Evolutionary conservation across 1,140 invertebrate genomes (phyloP).

Genomic region (Hycleus phaleratus): DNA sequence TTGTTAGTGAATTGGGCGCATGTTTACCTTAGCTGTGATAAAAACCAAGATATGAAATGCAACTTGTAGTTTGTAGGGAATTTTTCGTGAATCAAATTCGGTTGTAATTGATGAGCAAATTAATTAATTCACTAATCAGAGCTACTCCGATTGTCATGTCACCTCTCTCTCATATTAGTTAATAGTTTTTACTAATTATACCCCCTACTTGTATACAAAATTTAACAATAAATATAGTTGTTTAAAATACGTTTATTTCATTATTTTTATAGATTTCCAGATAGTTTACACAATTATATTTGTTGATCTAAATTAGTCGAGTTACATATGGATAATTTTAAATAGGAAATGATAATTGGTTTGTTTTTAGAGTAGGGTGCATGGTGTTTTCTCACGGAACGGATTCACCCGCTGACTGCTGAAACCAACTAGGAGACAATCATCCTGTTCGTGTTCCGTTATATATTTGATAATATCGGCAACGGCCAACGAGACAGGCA

Average conservation of each 20-base stretch:
- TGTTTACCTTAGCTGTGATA: constrained; percentile 21
- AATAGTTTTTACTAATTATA: constrained; percentile 11
- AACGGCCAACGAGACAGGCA: constrained; percentile 79
- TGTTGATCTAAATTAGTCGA: neutral
- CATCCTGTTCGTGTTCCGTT: constrained; percentile 86
- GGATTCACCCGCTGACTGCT: constrained; percentile 95
- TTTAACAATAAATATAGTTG: constrained; percentile 18
- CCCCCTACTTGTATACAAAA: constrained; percentile 12
- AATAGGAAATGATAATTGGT: neutral
- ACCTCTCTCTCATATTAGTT: neutral
- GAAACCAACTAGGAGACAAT: constrained; percentile 92
- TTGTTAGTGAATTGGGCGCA: constrained; percentile 11
- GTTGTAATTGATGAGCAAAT: neutral
- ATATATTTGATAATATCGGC: constrained; percentile 92
- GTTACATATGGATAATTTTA: neutral
- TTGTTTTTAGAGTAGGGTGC: constrained; percentile 63
- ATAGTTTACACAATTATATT: neutral
- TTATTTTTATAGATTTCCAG: neutral
- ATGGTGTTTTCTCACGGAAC: constrained; percentile 93
- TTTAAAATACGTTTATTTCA: neutral
- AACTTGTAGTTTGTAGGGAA: neutral
- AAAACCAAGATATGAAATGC: constrained; percentile 1
- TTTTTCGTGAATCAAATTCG: neutral
- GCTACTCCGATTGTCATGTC: neutral
- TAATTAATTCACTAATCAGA: constrained; percentile 12